phyloP scores from a whole-genome alignment of 2,113 vertebrate species.

The Puffinus mauretanicus region DNA sequence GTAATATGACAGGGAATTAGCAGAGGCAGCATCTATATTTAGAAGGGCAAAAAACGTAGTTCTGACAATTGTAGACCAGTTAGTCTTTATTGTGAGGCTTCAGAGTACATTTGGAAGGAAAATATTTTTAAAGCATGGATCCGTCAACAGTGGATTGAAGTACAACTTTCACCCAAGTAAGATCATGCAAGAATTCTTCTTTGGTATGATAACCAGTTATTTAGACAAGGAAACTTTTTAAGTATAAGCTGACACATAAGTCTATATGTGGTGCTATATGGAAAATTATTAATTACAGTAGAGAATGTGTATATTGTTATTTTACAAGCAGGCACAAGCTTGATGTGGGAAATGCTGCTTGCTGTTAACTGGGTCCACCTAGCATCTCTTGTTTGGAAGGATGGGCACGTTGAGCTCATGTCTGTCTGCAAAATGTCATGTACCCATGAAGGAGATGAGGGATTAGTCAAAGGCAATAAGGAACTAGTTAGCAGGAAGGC shows the following conservation, averaged over 20 bases:
- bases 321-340: slow-evolving; percentile 37
- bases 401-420: not conserved
- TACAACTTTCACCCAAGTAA: not conserved
- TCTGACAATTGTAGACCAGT: not conserved
- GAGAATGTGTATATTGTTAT: not conserved
- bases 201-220: not conserved
- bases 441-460: slow-evolving; percentile 54
- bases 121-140: not conserved
- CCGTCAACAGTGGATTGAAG: not conserved
- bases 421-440: slow-evolving; percentile 61
- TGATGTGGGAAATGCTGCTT: not conserved
- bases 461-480: slow-evolving; percentile 57
- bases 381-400: slow-evolving; percentile 2
- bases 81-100: not conserved
- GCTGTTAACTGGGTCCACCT: not conserved
- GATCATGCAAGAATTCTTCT: slow-evolving; percentile 5
- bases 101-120: not conserved
- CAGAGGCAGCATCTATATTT: not conserved
- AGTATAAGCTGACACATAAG: not conserved
- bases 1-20: not conserved
- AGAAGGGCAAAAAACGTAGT: not conserved
- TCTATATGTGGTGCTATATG: not conserved
- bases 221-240: not conserved
- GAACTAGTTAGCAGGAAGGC: slow-evolving; percentile 45
- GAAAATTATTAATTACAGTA: slow-evolving; percentile 38